Conservation (phyloP, 2,888 invertebrate species). For the Notodonta ziczac region DNA sequence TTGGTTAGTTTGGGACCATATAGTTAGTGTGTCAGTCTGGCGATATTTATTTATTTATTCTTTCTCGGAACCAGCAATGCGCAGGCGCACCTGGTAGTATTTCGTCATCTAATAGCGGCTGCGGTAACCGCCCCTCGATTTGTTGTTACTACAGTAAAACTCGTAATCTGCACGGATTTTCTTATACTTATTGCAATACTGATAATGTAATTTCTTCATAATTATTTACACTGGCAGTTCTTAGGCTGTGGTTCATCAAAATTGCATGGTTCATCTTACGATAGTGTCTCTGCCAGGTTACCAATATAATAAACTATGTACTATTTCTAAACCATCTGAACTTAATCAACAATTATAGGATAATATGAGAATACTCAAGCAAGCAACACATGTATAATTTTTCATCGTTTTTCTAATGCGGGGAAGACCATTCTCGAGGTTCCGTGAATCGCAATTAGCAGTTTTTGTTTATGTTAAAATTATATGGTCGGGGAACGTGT, state of each 20-base stretch:
- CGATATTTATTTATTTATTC: constrained; percentile 10
- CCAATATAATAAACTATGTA: no score
- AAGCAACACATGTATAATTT: neutral
- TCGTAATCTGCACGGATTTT: constrained; percentile 41
- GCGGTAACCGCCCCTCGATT: constrained; percentile 34
- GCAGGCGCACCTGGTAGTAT: constrained; percentile 34
- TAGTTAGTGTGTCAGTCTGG: no score
- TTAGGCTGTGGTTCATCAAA: neutral
- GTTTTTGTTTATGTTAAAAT: constrained; percentile 27
- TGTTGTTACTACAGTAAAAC: constrained; percentile 40
- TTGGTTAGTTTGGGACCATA: no score
- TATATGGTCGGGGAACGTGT: constrained; percentile 27
- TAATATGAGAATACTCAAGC: no score
- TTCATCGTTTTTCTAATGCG: neutral
- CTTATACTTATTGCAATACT: constrained; percentile 44
- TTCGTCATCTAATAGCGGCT: constrained; percentile 34
- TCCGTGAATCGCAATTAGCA: constrained; percentile 7
- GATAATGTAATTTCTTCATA: constrained; percentile 38
- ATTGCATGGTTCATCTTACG: neutral
- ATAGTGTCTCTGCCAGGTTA: no score
- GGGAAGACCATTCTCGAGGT: neutral
- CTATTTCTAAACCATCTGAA: no score
- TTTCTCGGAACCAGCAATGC: constrained; percentile 19
- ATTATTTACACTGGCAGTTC: constrained; percentile 6
- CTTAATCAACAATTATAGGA: no score